Percentiles rank a stretch among this genome's conserved stretches.
Evolutionary conservation across 2,113 vertebrate species (phyloP).

Genomic region (Cranoglanis bouderius): DNA sequence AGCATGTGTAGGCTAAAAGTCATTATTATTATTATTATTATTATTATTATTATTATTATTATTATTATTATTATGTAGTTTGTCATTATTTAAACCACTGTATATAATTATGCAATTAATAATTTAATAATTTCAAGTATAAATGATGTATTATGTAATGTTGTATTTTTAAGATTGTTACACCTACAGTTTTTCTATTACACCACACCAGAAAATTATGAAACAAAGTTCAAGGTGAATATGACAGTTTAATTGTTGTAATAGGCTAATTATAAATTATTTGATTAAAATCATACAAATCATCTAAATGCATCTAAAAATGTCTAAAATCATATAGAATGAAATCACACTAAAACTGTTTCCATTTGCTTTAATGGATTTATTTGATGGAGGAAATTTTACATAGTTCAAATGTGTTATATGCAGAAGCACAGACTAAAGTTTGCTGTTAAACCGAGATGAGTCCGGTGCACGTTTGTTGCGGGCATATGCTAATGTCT

Average conservation of each 20-base stretch:
- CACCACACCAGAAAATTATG: not conserved
- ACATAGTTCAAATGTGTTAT: not conserved
- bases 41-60: slow-evolving; percentile 14
- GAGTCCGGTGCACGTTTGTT: slow-evolving; percentile 31
- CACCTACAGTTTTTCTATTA: not conserved
- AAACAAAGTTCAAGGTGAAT: not conserved
- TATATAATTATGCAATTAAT: not conserved
- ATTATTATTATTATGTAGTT: not conserved
- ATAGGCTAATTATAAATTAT: not conserved
- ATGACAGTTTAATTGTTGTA: not conserved
- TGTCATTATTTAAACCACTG: not conserved
- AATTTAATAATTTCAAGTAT: not conserved
- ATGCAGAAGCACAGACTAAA: not conserved
- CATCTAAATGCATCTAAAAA: too few relatives aligned
- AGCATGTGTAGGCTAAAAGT: not conserved
- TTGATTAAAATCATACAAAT: not conserved
- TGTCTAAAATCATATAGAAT: too few relatives aligned
- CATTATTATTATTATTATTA: not conserved
- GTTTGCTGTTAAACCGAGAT: slow-evolving; percentile 29
- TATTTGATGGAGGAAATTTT: not conserved
- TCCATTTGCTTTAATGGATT: not conserved
- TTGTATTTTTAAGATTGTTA: not conserved
- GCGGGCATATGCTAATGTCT: slow-evolving; percentile 44
- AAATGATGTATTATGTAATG: not conserved
- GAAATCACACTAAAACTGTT: not conserved